Evolutionary conservation across 2,797 vertebrate species (phyloP).

Genomic region (Myotis vivesi): DNA sequence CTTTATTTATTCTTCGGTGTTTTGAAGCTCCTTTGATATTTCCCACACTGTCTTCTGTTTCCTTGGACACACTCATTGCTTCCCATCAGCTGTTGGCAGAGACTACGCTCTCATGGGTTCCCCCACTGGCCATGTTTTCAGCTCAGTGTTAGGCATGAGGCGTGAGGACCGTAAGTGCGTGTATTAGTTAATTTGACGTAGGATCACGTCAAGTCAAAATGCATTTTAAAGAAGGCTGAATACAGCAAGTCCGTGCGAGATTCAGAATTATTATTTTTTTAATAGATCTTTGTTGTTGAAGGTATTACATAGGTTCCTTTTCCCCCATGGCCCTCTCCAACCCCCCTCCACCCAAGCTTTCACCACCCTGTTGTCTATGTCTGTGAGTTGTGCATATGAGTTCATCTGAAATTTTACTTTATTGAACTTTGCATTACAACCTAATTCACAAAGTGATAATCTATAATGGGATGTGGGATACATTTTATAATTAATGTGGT

Average conservation of each 20-base stretch:
- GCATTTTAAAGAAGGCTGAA: neutral
- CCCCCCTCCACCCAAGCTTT: no score
- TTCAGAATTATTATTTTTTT: neutral
- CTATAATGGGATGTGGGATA: no score
- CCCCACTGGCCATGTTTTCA: neutral
- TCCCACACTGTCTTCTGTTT: neutral
- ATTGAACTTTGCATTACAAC: neutral
- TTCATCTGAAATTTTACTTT: neutral
- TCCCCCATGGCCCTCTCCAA: no score
- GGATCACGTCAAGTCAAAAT: neutral
- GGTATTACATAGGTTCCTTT: no score
- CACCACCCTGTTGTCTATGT: no score
- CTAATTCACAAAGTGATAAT: neutral
- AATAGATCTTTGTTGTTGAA: no score
- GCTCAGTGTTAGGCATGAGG: neutral
- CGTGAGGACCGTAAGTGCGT: accelerated
- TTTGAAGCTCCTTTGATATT: neutral
- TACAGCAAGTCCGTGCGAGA: no score
- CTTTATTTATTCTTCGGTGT: neutral
- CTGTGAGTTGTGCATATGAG: no score
- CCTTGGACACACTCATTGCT: neutral
- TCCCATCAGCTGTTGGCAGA: neutral
- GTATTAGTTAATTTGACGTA: neutral
- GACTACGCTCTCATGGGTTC: no score
- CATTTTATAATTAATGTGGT: neutral